Evolutionary conservation across 2,113 vertebrate species (phyloP), one percentile per base, ranked within the genome.

Genomic region (Eira barbara): DNA sequence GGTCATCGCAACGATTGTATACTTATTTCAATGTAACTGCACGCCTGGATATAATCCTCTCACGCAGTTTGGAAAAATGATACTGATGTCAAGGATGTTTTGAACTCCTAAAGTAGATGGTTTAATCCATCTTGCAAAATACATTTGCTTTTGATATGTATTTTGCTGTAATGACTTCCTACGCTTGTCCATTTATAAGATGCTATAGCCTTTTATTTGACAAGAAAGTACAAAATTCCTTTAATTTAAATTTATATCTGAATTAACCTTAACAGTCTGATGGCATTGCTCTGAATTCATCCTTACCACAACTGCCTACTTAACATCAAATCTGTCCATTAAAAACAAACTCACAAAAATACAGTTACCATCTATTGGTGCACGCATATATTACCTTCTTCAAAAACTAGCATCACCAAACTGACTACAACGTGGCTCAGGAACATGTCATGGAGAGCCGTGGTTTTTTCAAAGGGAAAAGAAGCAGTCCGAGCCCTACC

Each of bases 391-490:
- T 7, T 73, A 92, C 34, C 82, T 96, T 82, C 42, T 65, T 83
- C 83, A n/a, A 15, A 45, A 55, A 78, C 27, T 74, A 59, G 27
- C 74, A 59, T 12, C 39, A 39, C 31, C 17, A 36, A 96, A n/a
- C 8, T 42, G 10, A 80, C 78, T 89, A 69, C 45, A 59, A 61
- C 2, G 27, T 85, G 88, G 65, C 57, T 20, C 27, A 85, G 34
- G 31, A 85, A 82, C 49, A 78, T 73, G 29, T 59, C 23, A 39
- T 39, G 14, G 27, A 6, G 59, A 94, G 74, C 69, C 31, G 10
- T 92, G 59, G 29, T 31, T 88, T 86, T 61, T 88, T 94, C 47
- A 67, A 95, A 97, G 34, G 39, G 45, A n/a, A 92, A 95, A 85
- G 31, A 55, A 87, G 49, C 79, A 78, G 71, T 76, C 71, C 36